Evolutionary conservation across 2,797 vertebrate genomes (phyloP), one percentile per base, ranked within the genome.

Genomic region (Myotis pilosus): DNA sequence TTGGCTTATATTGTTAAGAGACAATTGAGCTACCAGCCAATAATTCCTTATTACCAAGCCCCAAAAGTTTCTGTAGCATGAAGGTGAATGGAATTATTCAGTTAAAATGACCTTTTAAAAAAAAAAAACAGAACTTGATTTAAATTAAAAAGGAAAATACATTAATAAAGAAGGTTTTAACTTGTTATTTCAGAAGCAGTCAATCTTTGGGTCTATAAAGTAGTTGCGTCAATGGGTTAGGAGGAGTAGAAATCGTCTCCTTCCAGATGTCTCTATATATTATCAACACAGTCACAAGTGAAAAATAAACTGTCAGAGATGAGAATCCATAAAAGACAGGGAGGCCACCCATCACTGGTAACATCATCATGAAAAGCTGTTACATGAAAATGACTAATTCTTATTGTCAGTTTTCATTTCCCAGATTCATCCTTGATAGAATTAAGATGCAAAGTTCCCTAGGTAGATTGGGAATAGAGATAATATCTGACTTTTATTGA

Each of bases 71-170:
- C 33, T 66, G 74, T 74, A 64, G 30, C 23, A 75, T 72, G 25
- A 89, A n/a, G 81, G 64, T 41, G 15, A 89, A 87, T 66, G 10
- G 6, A 82, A 62, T 53, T 88, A 25, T 82, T 22, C 49, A 83
- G 3, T 66, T 76, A 60, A 85, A 4, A 8, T 53, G 23, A 78
- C 12, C 49, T 87, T 87, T 57, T n/a, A n/a, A n/a, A n/a, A 80
- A 85, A 89, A 91, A 41, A 94, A 88, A 79, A 10, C 20, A 82
- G 49, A 91, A 82, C 17, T 87, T 95, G 8, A 83, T 53, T 7
- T 86, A 69, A 88, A 79, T 51, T 78, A 85, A 49, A 28, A 76
- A 41, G 7, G 87, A 1, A 84, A 60, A 57, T 74, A 33, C 3
- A 69, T 36, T 84, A 30, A 44, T 71, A 36, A 89, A 91, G 15